A percentile compares a stretch with the other conserved stretches of the same genome.
Conservation (phyloP, 2,888 invertebrate species). For the Macrosiphum euphorbiae region DNA sequence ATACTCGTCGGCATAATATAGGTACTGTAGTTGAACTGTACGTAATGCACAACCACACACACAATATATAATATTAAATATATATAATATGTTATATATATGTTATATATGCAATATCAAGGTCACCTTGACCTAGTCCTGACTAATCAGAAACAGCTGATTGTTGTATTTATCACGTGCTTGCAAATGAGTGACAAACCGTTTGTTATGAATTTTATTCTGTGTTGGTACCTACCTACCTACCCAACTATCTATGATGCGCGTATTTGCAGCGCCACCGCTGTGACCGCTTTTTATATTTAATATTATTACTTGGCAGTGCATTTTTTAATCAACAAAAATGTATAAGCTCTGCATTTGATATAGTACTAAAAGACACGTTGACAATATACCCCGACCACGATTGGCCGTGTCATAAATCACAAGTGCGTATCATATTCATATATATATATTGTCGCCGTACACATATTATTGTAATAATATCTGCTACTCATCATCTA, state of each 20-base stretch:
- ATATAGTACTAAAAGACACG: not conserved
- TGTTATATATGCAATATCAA: conserved; percentile 40
- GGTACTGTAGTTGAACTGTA: not conserved
- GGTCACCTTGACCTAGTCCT: conserved; percentile 54
- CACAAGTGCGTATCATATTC: not conserved
- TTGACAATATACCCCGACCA: not conserved
- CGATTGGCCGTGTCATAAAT: not conserved
- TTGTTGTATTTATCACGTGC: conserved; percentile 38
- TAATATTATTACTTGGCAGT: not conserved
- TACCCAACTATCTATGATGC: not conserved
- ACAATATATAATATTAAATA: not conserved
- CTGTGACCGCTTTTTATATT: not conserved
- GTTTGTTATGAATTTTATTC: conserved; percentile 35
- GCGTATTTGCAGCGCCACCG: not conserved
- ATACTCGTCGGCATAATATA: not conserved
- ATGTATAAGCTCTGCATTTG: not conserved
- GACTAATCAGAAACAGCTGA: conserved; percentile 47
- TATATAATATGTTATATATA: conserved; percentile 3
- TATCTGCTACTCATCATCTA: not conserved
- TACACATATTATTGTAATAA: not conserved
- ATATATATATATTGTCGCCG: not conserved
- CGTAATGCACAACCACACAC: not conserved
- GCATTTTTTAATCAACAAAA: not conserved
- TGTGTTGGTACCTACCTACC: not conserved
- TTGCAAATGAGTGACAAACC: not conserved